Conservation (phyloP, 2,113 vertebrate genomes). For the Megaceryle torquata region DNA sequence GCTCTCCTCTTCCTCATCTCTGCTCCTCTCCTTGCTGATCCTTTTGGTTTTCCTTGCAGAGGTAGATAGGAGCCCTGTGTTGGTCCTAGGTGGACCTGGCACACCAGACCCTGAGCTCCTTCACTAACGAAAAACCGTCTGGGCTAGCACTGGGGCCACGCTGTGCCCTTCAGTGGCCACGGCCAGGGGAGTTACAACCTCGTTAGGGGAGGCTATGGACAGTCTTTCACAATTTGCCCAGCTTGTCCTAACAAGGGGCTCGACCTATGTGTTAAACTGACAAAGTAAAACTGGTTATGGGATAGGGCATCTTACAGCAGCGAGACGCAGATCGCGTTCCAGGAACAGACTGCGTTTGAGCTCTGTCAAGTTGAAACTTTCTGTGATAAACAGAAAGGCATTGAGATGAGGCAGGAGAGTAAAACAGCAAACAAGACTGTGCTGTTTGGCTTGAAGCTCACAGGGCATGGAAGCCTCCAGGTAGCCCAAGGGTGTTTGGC, state of each 20-base stretch:
- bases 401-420: not conserved
- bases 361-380: not conserved
- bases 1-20: not conserved
- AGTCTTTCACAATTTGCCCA: not conserved
- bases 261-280: not conserved
- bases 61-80: not conserved
- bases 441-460: not conserved
- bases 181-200: not conserved
- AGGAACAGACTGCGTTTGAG: not conserved
- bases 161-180: fast-evolving
- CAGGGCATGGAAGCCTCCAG: not conserved
- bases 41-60: not conserved
- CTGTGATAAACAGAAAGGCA: not conserved
- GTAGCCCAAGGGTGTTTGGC: not conserved
- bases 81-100: not conserved
- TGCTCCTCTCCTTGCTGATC: not conserved
- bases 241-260: not conserved
- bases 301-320: not conserved
- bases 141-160: fast-evolving
- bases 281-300: not conserved
- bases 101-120: not conserved
- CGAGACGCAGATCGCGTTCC: not conserved
- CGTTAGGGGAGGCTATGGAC: fast-evolving
- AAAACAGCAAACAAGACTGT: not conserved
- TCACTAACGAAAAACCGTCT: not conserved